A percentile compares a stretch with the other conserved stretches of the same genome.
Evolutionary conservation across 2,888 invertebrate species (phyloP).

Genomic region (Drosophila setosimentum): DNA sequence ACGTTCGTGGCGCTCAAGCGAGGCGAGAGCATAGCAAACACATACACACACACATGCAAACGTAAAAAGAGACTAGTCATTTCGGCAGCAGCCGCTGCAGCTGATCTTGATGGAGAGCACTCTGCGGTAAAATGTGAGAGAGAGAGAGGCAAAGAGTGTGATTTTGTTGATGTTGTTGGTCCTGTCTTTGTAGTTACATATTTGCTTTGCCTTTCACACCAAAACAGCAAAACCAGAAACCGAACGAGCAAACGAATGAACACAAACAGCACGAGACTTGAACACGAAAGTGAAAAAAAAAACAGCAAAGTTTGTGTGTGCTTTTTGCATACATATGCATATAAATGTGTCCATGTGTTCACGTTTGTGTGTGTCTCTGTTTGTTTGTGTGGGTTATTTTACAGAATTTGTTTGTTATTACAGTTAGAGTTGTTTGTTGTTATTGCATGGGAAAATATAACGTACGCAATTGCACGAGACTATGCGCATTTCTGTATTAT

Average conservation of each 20-base stretch:
- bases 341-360: conserved; percentile 25
- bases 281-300: conserved; percentile 76
- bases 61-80: conserved; percentile 53
- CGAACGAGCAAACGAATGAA: conserved; percentile 21
- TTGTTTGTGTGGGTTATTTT: conserved; percentile 28
- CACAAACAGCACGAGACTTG: conserved; percentile 71
- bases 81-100: conserved; percentile 59
- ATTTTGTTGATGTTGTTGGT: conserved; percentile 20
- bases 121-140: conserved; percentile 39
- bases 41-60: conserved; percentile 5
- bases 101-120: conserved; percentile 70
- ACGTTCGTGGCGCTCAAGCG: conserved; percentile 60
- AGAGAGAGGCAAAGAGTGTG: conserved; percentile 33
- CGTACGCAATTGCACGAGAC: conserved; percentile 65
- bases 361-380: not conserved
- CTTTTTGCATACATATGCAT: conserved; percentile 32
- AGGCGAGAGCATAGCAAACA: conserved; percentile 48
- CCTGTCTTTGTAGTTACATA: conserved; percentile 53
- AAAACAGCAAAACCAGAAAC: conserved; percentile 60
- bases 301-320: conserved; percentile 37
- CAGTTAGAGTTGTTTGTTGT: conserved; percentile 47
- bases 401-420: conserved; percentile 53
- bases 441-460: conserved; percentile 73
- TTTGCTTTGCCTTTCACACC: conserved; percentile 58
- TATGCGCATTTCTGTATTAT: conserved; percentile 19